Base-by-base conservation (phyloP, 2,113 vertebrate species). In the Zapus hudsonius region DNA sequence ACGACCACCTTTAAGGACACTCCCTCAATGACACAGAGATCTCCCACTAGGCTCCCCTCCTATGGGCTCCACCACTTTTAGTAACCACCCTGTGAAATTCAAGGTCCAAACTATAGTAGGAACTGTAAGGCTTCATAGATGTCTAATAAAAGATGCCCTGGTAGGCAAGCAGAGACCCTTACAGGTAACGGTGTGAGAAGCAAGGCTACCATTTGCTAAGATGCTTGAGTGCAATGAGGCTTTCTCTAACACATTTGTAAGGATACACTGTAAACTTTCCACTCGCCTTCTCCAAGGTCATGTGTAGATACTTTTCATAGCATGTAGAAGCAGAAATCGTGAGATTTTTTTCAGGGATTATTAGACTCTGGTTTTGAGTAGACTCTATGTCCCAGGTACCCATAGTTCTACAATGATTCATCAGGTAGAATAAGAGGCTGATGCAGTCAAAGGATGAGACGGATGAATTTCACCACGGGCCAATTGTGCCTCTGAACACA, bases 71-170 rank as follows among this genome's bases (percentile, higher is more conserved):
- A n/a, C 23, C 57, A 44, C 23, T 16, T 61, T 31, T 16, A 23
- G 40, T 12, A 22, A 52, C 42, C 2, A 36, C 44, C n/a, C 10
- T 19, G 29, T 70, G 2, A 11, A 47, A 31, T 0, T 17, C 25
- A 8, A 57, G 47, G 55, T 20, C 44, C 16, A 40, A 31, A 40
- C 25, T 31, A 5, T 20, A 52, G 20, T 20, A 83, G 42, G 42
- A 29, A 1, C 1, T 38, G n/a, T 73, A n/a, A 74, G 55, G n/a
- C 36, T 89, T 16, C 23, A 25, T 0, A 2, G 22, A 27, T 4
- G 1, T 31, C 38, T 33, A 5, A 17, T 3, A 8, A n/a, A 81
- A 38, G 44, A 7, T n/a, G n/a, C 4, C 61, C 38, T 0, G 3
- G 11, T 27, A 4, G 15, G 6, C 6, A 19, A 17, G 23, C 3